These are phyloP conservation scores for Cyaniris semiargus DNA, from an alignment of 2,888 invertebrate genomes.

Conservation along the genomic window DNA sequence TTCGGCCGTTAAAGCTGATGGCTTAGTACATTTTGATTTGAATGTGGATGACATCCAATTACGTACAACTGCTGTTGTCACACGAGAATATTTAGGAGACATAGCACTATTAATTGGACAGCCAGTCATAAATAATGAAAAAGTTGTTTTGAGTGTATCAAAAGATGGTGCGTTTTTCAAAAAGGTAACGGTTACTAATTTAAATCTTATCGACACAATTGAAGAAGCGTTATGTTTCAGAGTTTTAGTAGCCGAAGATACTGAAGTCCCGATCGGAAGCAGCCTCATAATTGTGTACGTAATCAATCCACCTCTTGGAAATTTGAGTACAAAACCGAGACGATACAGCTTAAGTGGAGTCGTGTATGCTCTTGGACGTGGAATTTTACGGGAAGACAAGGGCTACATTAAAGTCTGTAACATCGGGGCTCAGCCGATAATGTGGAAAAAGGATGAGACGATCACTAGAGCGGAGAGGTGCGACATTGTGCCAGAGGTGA, in stretches of 20 bases:
- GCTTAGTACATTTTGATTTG: neutral
- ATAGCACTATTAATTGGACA: neutral
- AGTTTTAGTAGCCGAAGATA: neutral
- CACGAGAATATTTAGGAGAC: neutral
- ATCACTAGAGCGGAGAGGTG: conserved; percentile 18
- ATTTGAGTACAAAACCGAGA: neutral
- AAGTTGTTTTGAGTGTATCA: neutral
- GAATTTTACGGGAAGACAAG: neutral
- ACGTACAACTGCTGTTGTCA: neutral
- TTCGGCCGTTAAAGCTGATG: neutral
- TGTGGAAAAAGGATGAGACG: conserved; percentile 20
- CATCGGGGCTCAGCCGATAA: conserved; percentile 10
- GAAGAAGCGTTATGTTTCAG: neutral
- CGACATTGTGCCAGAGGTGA: conserved; percentile 19
- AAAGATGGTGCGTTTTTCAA: neutral
- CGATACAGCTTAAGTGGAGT: conserved; percentile 5
- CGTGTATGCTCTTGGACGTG: conserved; percentile 7
- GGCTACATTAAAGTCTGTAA: conserved; percentile 15
- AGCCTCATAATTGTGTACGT: neutral
- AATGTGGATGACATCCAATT: neutral
- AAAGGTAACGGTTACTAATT: neutral
- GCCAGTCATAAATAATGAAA: too few relatives aligned
- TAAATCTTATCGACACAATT: neutral
- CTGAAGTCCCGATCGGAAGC: neutral
- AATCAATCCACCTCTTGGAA: neutral